A percentile compares a stretch with the other conserved stretches of the same genome.
Conservation (phyloP, 2,797 vertebrate genomes). For the Tympanoctomys barrerae region DNA sequence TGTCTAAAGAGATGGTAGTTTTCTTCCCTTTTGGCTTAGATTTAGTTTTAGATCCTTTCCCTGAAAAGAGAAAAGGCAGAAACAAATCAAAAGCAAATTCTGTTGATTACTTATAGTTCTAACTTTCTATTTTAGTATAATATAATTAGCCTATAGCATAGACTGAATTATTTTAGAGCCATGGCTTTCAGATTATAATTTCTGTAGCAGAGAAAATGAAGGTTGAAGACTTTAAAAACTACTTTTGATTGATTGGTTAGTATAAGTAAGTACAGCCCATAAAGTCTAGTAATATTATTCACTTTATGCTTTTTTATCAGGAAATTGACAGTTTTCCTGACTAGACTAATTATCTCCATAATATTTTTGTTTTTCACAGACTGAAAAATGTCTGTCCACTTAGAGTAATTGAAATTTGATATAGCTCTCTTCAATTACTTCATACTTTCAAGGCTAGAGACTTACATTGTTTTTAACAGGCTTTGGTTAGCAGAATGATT, state of each 20-base stretch:
- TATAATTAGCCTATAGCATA: conserved; percentile 32
- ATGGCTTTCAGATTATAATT: conserved; percentile 62
- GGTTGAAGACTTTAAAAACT: conserved; percentile 42
- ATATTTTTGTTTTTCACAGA: conserved; percentile 61
- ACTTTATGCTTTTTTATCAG: conserved; percentile 54
- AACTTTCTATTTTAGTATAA: conserved; percentile 45
- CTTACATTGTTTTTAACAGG: conserved; percentile 43
- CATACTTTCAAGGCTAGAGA: conserved; percentile 29
- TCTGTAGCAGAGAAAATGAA: conserved; percentile 36
- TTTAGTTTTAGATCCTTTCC: conserved; percentile 47
- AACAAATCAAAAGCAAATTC: conserved; percentile 51
- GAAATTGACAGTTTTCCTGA: conserved; percentile 56
- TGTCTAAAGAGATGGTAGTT: conserved; percentile 21
- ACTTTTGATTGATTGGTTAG: conserved; percentile 55
- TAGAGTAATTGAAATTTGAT: conserved; percentile 56
- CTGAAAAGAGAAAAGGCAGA: not conserved
- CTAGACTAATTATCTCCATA: conserved; percentile 57
- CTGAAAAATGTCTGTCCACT: conserved; percentile 45
- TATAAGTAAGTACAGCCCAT: conserved; percentile 41
- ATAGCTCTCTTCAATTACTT: conserved; percentile 53
- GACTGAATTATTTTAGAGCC: not conserved
- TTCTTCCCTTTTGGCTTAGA: not conserved
- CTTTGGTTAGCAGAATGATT: conserved; percentile 59
- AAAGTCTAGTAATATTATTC: conserved; percentile 15
- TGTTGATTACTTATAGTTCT: conserved; percentile 4